Evolutionary conservation across 2,797 vertebrate species (phyloP).

Genomic region (Labroides dimidiatus): DNA sequence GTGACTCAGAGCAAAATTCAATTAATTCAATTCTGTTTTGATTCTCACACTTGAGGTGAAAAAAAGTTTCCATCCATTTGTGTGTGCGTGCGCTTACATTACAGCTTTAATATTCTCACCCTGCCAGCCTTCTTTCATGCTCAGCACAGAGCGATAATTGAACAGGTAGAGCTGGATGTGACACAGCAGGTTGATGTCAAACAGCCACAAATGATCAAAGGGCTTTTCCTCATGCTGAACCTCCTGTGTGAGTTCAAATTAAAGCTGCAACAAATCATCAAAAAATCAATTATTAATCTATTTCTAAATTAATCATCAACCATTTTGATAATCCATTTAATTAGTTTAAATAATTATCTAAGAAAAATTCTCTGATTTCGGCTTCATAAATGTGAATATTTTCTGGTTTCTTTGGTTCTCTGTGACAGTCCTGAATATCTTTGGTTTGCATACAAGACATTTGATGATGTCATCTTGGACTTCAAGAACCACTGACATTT

Average conservation of each 20-base stretch:
- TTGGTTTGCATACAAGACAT: too few species aligned
- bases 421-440: too few species aligned
- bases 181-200: conserved; percentile 60
- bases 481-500: too few species aligned
- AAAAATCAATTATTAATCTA: too few species aligned
- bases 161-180: conserved; percentile 61
- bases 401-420: too few species aligned
- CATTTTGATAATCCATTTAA: too few species aligned
- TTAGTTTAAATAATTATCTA: too few species aligned
- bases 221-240: not conserved
- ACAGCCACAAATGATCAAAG: conserved; percentile 49
- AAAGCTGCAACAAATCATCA: too few species aligned
- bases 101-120: conserved; percentile 42
- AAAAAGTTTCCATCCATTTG: conserved; percentile 16
- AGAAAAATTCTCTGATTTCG: too few species aligned
- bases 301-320: too few species aligned
- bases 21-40: conserved; percentile 55
- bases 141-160: conserved; percentile 61
- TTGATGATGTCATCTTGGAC: too few species aligned
- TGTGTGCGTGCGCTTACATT: conserved; percentile 18
- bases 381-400: too few species aligned
- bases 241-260: conserved; percentile 11
- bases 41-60: conserved; percentile 48
- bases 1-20: conserved; percentile 55
- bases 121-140: conserved; percentile 27